These are phyloP conservation scores for Yponomeuta malinellus DNA, from an alignment of 2,888 invertebrate genomes.

Conservation along the genomic window DNA sequence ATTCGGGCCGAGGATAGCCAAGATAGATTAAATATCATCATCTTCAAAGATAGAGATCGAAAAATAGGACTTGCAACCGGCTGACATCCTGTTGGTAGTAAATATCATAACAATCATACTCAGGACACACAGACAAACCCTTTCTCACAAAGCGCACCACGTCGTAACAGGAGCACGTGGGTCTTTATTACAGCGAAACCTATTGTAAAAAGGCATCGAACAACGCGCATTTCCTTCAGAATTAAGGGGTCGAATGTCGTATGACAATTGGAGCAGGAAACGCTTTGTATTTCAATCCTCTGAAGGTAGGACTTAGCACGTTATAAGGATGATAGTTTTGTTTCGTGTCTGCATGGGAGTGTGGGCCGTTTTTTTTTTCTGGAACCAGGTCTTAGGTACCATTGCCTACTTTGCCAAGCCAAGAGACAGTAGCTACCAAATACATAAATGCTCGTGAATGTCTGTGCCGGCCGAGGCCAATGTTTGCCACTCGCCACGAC, in stretches of 20 bases:
- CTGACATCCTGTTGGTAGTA: too few species aligned
- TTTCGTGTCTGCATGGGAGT: background rate
- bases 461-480: too few species aligned
- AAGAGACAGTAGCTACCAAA: too few species aligned
- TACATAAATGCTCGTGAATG: too few species aligned
- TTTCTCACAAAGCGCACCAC: constrained; percentile 46
- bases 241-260: constrained; percentile 36
- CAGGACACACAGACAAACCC: constrained; percentile 27
- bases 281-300: constrained; percentile 62
- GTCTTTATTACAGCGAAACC: constrained; percentile 22
- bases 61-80: too few species aligned
- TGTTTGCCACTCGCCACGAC: too few species aligned
- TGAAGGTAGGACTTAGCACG: constrained; percentile 44
- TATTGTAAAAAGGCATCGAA: constrained; percentile 1
- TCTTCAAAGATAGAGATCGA: too few species aligned
- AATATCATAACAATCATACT: background rate
- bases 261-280: constrained; percentile 62
- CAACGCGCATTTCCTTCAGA: constrained; percentile 40
- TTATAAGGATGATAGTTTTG: constrained; percentile 26
- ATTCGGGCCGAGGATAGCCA: too few species aligned
- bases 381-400: background rate
- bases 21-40: too few species aligned
- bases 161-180: constrained; percentile 53
- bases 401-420: background rate
- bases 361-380: background rate